Evolutionary conservation across 2,888 invertebrate species (phyloP), one percentile per base, ranked within the genome.

Genomic region (Stratiomys singularior): DNA sequence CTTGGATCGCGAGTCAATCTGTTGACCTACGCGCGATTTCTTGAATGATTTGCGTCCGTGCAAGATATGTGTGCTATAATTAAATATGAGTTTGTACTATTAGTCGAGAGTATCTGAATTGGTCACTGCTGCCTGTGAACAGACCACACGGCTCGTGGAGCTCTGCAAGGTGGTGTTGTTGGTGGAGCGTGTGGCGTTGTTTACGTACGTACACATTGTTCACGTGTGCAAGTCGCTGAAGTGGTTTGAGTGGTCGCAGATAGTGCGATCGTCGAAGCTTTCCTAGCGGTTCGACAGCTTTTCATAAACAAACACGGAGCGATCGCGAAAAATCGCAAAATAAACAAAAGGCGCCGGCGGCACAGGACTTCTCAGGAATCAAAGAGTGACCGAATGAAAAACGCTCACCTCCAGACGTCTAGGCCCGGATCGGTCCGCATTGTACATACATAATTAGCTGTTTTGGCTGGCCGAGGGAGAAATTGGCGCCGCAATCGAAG

Each of bases 191-290:
- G 11, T 15, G 28, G 30, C 64, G 27, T 64, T 64, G 64, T 64
- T 64, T 64, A 64, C 64, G 64, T 64, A 64, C 64, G 64, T 30
- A 30, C 1, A 64, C 64, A 30, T 30, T 28, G 21, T 64, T 64
- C 64, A 64, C 64, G 64, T 30, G 21, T 64, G 21, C 28, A 64
- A 21, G 64, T 25, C 15, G 25, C n/a, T 60, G 30, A 30, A 64
- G 27, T 28, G 25, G 60, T 25, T 13, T 15, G 64, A 30, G 28
- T 64, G 18, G 28, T 27, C 15, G 64, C 15, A 5, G 30, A 27
- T n/a, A 21, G 64, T 27, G 64, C 64, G 64, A 9, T 4, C 25
- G 60, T 25, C 60, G 25, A 18, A 64, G 30, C 64, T 64, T 64
- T 64, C 28, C n/a, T 11, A n/a, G 5, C 30, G 5, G 64, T 60